Evolutionary conservation across 2,888 invertebrate genomes (phyloP), one percentile per base, ranked within the genome.

Genomic region (Bhutanitis thaidina): DNA sequence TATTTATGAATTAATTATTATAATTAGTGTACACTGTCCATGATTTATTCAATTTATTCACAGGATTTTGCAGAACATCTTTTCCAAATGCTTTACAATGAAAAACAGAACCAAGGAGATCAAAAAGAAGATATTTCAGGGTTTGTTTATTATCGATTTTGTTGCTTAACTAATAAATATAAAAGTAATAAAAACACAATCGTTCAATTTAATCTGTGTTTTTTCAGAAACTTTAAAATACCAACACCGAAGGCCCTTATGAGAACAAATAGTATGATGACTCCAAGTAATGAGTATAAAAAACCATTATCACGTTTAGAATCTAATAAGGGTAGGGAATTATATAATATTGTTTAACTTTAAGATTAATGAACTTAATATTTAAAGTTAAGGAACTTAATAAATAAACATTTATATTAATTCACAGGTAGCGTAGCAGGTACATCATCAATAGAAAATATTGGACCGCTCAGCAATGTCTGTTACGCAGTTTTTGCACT

Each of bases 401-500:
- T 8, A 27, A 8, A 27, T 27, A 4, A 27, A 8, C 27, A 27
- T 27, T 34, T 1, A 12, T 1, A 12, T 34, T 12, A 12, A 40
- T 29, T 37, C 93, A 86, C 91, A 74, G 95, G 95, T 61, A 95
- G 94, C 29, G 90, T 93, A 7, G 93, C 93, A 14, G 95, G 94
- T 60, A 92, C 93, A 20, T 92, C 85, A 4, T 91, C 93, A 9
- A 93, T 94, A 62, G 96, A 96, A 69, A 94, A 93, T 58, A 95
- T 97, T 68, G 97, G 96, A 3, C 96, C 97, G 1, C 87, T 97
- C 2, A 96, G 96, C 69, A 97, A 97, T 68, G 95, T 97, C 43
- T 93, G 96, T 71, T 98, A 95, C 71, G 97, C 97, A 0, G 98
- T 98, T 7, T 98, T 98, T 72, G 98, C 95, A 0, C 84, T 98